These are phyloP conservation scores for Ophioninae sp. DNA, from an alignment of 2,888 invertebrate genomes.

Conservation along the genomic window DNA sequence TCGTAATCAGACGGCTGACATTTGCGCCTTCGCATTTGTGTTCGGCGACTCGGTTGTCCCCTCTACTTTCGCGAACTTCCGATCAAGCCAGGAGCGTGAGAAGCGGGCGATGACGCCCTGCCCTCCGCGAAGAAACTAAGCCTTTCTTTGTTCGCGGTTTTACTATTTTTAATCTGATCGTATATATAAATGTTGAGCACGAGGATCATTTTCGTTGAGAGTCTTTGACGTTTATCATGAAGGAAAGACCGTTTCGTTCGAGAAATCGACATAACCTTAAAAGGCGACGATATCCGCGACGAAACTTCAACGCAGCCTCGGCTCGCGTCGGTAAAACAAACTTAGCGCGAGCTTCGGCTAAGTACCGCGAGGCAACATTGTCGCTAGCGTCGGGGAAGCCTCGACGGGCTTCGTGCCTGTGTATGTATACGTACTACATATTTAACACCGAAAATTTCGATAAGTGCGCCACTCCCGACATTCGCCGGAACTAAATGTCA, in stretches of 20 bases:
- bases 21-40: slow-evolving; percentile 56
- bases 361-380: no score
- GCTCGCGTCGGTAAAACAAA: no score
- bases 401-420: no score
- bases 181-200: background rate
- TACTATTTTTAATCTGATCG: background rate
- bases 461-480: no score
- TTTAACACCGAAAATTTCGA: no score
- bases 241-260: background rate
- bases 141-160: background rate
- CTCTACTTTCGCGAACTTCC: background rate
- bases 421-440: no score
- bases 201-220: background rate
- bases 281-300: no score
- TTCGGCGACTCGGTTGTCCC: slow-evolving; percentile 26
- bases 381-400: no score
- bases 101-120: background rate
- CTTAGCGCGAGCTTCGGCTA: no score
- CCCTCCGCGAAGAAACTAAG: background rate
- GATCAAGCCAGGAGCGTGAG: slow-evolving; percentile 33
- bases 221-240: background rate
- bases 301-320: no score
- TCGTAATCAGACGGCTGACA: slow-evolving; percentile 60
- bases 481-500: no score
- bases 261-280: slow-evolving; percentile 1